A percentile compares a stretch with the other conserved stretches of the same genome.
Evolutionary conservation across 2,113 vertebrate genomes (phyloP).

Genomic region (Oncorhynchus nerka): DNA sequence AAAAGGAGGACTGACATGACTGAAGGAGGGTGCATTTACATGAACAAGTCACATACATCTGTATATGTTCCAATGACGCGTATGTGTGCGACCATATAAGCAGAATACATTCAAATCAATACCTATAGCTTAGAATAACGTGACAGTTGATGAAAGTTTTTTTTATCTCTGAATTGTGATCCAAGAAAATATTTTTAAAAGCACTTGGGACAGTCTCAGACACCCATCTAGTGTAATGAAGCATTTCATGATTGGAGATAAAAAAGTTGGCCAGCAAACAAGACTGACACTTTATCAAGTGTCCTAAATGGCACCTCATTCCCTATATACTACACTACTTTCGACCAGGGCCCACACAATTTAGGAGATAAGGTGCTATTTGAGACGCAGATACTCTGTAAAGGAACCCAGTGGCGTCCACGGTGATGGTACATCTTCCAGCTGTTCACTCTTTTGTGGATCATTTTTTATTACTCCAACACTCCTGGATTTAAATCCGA

Average conservation of each 20-base stretch:
- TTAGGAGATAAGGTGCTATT: too few species aligned
- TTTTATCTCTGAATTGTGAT: too few species aligned
- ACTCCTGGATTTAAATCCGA: constrained; percentile 16
- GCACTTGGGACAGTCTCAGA: not conserved
- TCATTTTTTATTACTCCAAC: not conserved
- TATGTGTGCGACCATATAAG: too few species aligned
- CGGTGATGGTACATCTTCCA: not conserved
- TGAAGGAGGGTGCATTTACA: too few species aligned
- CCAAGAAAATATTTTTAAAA: not conserved
- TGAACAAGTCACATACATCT: too few species aligned
- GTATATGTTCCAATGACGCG: too few species aligned
- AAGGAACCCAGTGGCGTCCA: not conserved
- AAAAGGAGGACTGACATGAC: too few species aligned
- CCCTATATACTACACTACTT: too few species aligned
- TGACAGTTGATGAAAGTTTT: not conserved
- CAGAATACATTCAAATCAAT: not conserved
- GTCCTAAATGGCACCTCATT: not conserved
- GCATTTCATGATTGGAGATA: not conserved
- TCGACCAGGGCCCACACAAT: too few species aligned
- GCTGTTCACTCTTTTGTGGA: not conserved
- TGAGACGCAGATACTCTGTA: not conserved
- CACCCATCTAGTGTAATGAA: not conserved
- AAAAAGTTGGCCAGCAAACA: not conserved
- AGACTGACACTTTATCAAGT: not conserved
- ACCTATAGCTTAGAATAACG: not conserved